Evolutionary conservation across 1,140 invertebrate genomes (phyloP), one percentile per base, ranked within the genome.

Genomic region (Drosophila leontia): DNA sequence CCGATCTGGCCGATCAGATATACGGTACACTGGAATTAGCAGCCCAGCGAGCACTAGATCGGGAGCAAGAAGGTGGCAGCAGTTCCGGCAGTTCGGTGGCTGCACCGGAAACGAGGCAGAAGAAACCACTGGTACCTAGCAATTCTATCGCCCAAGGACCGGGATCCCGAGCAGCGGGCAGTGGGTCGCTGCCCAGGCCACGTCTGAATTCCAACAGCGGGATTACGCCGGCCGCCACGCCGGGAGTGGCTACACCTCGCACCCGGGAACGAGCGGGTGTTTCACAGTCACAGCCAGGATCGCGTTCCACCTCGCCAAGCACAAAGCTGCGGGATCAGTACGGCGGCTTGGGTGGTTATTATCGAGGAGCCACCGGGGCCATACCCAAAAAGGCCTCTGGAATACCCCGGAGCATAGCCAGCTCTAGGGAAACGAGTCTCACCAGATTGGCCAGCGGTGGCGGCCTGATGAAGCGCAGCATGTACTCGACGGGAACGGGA

Each of bases 251-350:
- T 81, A 91, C 95, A 3, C 93, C 93, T 0, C 75, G 94, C 0
- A 93, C 94, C 6, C 92, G 94, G 3, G 94, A 95, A 29, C 91
- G 94, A 7, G 94, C 95, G 3, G 96, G 96, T 32, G 96, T 97
- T 26, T 98, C 97, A 9, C 97, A 98, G 91, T 98, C 97, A 32
- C 97, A 98, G 94, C 98, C 91, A 3, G 91, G 91, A 17, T 98
- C 97, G 79, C 94, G 97, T 59, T 98, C 97, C 8, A 96, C 96
- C 53, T 98, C 97, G 1, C 97, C 97, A 4, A 97, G 97, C 42
- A 97, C 97, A 3, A 95, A 97, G 70, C 93, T 96, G 57, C 95
- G 94, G 68, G 91, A 92, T 75, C 87, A 87, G 42, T 96, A 96
- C 80, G 72, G 77, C 39, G 80, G 72, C 44, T 42, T 86, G n/a